Evolutionary conservation across 2,113 vertebrate genomes (phyloP).

Genomic region (Cricetomys ansorgei): DNA sequence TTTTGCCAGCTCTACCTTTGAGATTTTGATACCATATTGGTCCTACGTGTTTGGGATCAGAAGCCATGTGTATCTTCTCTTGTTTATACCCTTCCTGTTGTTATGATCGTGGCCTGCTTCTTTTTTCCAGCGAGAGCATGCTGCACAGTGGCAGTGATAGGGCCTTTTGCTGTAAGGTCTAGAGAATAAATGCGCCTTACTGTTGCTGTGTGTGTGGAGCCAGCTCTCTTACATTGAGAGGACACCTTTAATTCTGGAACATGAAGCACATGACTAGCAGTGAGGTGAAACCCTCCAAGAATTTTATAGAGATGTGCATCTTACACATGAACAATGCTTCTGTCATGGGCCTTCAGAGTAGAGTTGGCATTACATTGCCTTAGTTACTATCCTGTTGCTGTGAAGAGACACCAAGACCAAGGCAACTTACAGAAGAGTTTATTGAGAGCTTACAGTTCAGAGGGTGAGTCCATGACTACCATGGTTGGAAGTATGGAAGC

Average conservation of each 20-base stretch:
- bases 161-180: not conserved
- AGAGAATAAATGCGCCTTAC: not conserved
- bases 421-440: not conserved
- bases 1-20: too few relatives aligned
- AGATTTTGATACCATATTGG: too few relatives aligned
- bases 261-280: not conserved
- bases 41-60: not conserved
- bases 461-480: not conserved
- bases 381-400: not conserved
- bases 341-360: rapidly evolving
- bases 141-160: not conserved
- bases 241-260: not conserved
- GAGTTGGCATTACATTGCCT: not conserved
- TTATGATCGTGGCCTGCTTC: not conserved
- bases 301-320: not conserved
- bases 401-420: not conserved
- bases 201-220: rapidly evolving
- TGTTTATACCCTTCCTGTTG: not conserved
- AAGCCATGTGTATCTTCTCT: not conserved
- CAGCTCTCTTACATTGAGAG: not conserved
- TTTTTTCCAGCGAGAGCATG: rapidly evolving
- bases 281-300: not conserved
- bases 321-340: not conserved
- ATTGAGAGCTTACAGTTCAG: not conserved
- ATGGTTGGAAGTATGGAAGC: not conserved